Evolutionary conservation across 2,888 invertebrate genomes (phyloP).

Genomic region (Candidula unifasciata): DNA sequence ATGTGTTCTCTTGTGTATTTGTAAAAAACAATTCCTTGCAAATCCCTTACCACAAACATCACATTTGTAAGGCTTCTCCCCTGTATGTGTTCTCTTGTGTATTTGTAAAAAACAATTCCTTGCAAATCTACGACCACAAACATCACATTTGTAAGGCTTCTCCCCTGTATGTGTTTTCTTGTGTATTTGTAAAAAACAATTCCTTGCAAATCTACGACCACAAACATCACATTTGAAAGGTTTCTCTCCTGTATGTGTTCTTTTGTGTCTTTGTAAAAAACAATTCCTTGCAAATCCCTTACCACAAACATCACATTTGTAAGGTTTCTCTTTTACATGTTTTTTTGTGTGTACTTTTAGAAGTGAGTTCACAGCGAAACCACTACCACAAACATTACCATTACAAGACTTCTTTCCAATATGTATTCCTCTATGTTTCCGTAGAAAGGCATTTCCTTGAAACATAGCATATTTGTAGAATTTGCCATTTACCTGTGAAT

Average conservation of each 20-base stretch:
- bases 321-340: neutral
- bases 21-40: neutral
- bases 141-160: neutral
- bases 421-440: neutral
- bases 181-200: neutral
- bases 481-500: too few species aligned
- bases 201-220: neutral
- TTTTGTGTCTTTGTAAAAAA: neutral
- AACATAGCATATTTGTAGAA: neutral
- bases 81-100: neutral
- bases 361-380: neutral
- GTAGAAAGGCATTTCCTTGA: neutral
- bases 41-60: neutral
- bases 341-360: neutral
- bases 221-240: neutral
- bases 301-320: constrained; percentile 1
- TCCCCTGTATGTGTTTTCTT: neutral
- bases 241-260: neutral
- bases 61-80: neutral
- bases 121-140: neutral
- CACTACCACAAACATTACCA: neutral
- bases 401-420: neutral
- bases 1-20: neutral
- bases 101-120: neutral
- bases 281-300: neutral